Evolutionary conservation across 1,140 invertebrate species (phyloP).

Genomic region (Nixonia krombeini): DNA sequence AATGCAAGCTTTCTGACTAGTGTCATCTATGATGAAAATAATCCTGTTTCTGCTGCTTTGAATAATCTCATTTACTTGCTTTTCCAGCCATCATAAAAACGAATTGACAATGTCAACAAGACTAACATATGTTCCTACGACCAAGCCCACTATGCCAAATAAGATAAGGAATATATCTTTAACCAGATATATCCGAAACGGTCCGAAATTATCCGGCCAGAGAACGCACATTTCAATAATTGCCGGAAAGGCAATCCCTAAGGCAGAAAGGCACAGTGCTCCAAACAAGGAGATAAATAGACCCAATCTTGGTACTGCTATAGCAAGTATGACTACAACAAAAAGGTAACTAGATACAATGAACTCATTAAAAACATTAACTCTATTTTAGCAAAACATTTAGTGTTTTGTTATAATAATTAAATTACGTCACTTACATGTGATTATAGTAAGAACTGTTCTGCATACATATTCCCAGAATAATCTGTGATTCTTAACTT

Average conservation of each 20-base stretch:
- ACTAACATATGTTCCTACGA: constrained; percentile 81
- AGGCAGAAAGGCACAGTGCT: constrained; percentile 85
- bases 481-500: constrained; percentile 56
- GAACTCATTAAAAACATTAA: no score
- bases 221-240: constrained; percentile 81
- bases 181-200: constrained; percentile 67
- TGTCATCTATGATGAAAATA: constrained; percentile 13
- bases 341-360: constrained; percentile 1
- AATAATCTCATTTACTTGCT: constrained; percentile 4
- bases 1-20: constrained; percentile 27
- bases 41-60: constrained; percentile 4
- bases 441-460: constrained; percentile 78
- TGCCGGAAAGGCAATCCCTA: constrained; percentile 92
- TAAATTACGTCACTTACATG: constrained; percentile 78
- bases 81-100: constrained; percentile 19
- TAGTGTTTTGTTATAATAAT: no score
- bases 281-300: constrained; percentile 93
- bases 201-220: constrained; percentile 73
- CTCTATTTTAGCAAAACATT: no score
- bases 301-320: constrained; percentile 85
- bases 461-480: constrained; percentile 80
- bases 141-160: constrained; percentile 78
- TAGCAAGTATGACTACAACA: constrained; percentile 82
- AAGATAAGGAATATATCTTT: constrained; percentile 82
- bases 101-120: constrained; percentile 56